These are phyloP conservation scores for Rhynchotus rufescens DNA, from an alignment of 2,797 vertebrate genomes.

Conservation along the genomic window DNA sequence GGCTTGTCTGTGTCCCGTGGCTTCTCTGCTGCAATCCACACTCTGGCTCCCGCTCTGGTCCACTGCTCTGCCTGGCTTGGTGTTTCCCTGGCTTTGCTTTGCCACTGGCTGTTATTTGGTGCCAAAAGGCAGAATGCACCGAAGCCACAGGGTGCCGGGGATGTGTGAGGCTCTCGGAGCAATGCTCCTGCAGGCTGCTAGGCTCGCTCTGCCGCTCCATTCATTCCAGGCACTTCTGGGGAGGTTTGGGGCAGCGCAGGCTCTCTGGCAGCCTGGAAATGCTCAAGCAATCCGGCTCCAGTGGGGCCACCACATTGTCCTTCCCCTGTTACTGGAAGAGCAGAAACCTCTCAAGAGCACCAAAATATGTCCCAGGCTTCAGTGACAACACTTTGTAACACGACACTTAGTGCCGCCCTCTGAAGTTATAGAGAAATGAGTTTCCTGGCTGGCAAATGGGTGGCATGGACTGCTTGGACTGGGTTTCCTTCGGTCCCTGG, in stretches of 20 bases:
- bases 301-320: background rate
- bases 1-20: conserved; percentile 45
- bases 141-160: conserved; percentile 16
- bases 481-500: background rate
- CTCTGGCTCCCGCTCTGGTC: conserved; percentile 47
- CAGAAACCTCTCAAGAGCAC: background rate
- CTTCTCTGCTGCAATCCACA: conserved; percentile 42
- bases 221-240: background rate
- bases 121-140: conserved; percentile 59
- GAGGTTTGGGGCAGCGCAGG: background rate
- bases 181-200: conserved; percentile 6
- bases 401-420: too few relatives aligned
- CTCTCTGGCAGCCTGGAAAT: background rate
- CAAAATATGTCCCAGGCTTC: background rate
- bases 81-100: conserved; percentile 57
- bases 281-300: background rate
- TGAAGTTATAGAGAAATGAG: rapidly evolving
- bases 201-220: background rate
- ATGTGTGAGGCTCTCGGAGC: background rate
- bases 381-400: background rate
- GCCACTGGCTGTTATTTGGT: conserved; percentile 38
- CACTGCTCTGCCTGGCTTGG: conserved; percentile 55
- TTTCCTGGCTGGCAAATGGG: background rate
- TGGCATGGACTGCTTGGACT: background rate
- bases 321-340: background rate